phyloP scores from a whole-genome alignment of 2,797 vertebrate species.

The Antennarius maculatus region DNA sequence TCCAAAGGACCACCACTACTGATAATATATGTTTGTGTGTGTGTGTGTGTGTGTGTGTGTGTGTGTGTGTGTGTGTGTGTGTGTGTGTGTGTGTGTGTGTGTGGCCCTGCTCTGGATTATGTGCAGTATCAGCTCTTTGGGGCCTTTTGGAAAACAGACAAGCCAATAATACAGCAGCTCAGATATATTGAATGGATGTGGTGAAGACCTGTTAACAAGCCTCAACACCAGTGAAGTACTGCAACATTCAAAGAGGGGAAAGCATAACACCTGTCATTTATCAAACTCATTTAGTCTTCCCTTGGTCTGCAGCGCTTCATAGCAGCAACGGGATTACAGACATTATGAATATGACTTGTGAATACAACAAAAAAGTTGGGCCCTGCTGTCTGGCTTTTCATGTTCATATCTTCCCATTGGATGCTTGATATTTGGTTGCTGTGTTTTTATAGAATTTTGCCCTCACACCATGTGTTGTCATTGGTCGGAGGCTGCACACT shows the following conservation, averaged over 20 bases:
- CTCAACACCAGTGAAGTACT: constrained; percentile 22
- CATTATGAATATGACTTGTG: background rate
- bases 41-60: constrained; percentile 26
- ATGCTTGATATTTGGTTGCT: background rate
- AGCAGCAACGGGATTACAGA: background rate
- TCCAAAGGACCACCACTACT: constrained; percentile 66
- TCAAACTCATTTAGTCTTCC: constrained; percentile 10
- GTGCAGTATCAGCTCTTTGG: constrained; percentile 54
- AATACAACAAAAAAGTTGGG: background rate
- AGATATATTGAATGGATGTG: constrained; percentile 45
- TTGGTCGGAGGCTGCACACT: background rate
- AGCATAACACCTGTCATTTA: constrained; percentile 19
- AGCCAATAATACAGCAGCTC: constrained; percentile 57
- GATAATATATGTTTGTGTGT: constrained; percentile 17
- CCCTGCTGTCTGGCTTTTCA: background rate
- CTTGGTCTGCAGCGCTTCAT: background rate
- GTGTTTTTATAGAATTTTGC: background rate
- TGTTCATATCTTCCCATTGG: background rate
- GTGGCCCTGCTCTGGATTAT: constrained; percentile 54
- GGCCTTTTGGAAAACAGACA: constrained; percentile 49
- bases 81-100: constrained; percentile 22
- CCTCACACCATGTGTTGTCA: background rate
- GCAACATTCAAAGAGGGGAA: constrained; percentile 30
- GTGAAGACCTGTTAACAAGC: constrained; percentile 60
- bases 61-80: constrained; percentile 31